Evolutionary conservation across 2,888 invertebrate genomes (phyloP).

Genomic region (Galerucella pusilla): DNA sequence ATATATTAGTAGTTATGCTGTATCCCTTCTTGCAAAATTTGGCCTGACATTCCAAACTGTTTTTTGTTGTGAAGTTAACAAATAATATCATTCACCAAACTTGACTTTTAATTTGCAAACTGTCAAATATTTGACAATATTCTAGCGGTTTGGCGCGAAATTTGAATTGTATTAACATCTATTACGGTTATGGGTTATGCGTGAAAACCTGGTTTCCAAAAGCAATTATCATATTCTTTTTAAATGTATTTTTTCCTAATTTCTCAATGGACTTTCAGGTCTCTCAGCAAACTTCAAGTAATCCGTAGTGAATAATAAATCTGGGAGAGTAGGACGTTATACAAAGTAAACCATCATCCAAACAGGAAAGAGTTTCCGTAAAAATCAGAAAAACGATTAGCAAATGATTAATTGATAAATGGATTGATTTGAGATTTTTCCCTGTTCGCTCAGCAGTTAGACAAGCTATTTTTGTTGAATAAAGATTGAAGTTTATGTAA

Average conservation of each 20-base stretch:
- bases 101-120: no score
- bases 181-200: no score
- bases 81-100: no score
- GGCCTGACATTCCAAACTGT: no score
- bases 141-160: no score
- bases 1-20: no score
- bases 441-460: neutral
- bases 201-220: no score
- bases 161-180: no score
- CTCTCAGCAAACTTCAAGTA: neutral
- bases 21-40: no score
- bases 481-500: neutral
- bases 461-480: neutral
- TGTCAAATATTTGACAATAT: no score
- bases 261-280: neutral
- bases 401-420: constrained; percentile 26
- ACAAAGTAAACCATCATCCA: constrained; percentile 25
- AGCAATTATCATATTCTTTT: no score
- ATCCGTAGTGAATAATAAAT: neutral
- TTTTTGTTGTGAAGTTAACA: no score
- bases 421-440: constrained; percentile 7
- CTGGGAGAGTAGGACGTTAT: constrained; percentile 8
- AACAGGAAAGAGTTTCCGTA: constrained; percentile 27
- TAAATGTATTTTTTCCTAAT: neutral
- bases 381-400: constrained; percentile 27